phyloP scores from a whole-genome alignment of 2,797 vertebrate species.

The Meriones psammophilus region DNA sequence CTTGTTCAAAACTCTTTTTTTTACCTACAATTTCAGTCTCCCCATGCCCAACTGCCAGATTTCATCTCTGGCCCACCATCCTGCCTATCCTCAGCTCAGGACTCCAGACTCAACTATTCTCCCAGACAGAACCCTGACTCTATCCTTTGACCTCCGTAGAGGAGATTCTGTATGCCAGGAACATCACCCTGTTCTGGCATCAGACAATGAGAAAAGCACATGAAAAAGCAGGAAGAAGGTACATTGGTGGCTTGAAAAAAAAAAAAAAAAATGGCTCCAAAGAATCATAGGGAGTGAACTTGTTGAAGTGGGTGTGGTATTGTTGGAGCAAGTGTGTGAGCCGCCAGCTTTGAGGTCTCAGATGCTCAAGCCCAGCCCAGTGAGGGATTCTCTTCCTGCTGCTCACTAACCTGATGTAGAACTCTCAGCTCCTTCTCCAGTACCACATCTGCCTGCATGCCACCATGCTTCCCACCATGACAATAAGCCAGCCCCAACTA shows the following conservation, averaged over 20 bases:
- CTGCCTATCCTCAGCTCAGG: not conserved
- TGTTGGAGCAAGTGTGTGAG: not conserved
- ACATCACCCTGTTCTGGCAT: not conserved
- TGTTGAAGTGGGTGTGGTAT: no score
- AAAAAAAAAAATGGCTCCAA: not conserved
- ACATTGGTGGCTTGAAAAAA: not conserved
- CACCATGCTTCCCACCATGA: not conserved
- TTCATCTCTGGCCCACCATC: not conserved
- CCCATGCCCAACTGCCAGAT: not conserved
- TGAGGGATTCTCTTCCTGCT: not conserved
- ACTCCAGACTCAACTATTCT: not conserved
- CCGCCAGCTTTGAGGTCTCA: not conserved
- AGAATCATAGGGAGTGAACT: not conserved
- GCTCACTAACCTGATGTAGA: not conserved
- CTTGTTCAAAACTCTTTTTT: not conserved
- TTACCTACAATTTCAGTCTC: not conserved
- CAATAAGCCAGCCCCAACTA: not conserved
- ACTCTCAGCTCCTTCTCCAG: not conserved
- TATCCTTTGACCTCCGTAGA: not conserved
- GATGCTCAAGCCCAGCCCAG: not conserved
- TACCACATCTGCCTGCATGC: not conserved
- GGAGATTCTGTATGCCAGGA: not conserved
- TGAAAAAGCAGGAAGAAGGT: no score
- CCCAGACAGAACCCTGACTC: not conserved
- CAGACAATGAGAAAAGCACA: not conserved